These are phyloP conservation scores for Drosophila bocki DNA, from an alignment of 1,140 invertebrate species.

Conservation along the genomic window DNA sequence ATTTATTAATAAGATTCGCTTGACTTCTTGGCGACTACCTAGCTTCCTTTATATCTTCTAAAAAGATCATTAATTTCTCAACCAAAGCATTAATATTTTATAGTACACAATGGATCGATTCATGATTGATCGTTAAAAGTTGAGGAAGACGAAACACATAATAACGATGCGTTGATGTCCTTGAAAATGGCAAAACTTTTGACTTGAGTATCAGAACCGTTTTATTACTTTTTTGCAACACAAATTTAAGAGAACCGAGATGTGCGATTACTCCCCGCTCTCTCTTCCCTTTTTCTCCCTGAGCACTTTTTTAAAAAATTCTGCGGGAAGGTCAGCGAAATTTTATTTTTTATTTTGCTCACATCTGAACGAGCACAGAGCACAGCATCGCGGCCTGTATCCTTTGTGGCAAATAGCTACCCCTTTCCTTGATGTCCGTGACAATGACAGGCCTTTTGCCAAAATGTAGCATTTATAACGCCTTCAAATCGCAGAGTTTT, in stretches of 20 bases:
- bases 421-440: slow-evolving; percentile 61
- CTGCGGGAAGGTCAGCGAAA: slow-evolving; percentile 70
- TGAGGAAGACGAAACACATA: not conserved
- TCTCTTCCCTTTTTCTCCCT: not conserved
- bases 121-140: slow-evolving; percentile 43
- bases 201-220: slow-evolving; percentile 8
- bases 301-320: slow-evolving; percentile 26
- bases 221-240: slow-evolving; percentile 42
- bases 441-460: slow-evolving; percentile 68
- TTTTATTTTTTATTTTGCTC: slow-evolving; percentile 45
- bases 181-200: slow-evolving; percentile 50
- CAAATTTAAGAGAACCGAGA: slow-evolving; percentile 56
- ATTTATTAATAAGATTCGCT: not conserved
- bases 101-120: slow-evolving; percentile 20
- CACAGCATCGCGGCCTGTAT: slow-evolving; percentile 59
- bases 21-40: not conserved
- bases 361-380: slow-evolving; percentile 49
- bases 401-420: slow-evolving; percentile 63
- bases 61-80: slow-evolving; percentile 45
- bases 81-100: slow-evolving; percentile 10
- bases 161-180: slow-evolving; percentile 23
- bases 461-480: slow-evolving; percentile 80
- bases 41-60: not conserved
- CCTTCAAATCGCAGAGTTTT: slow-evolving; percentile 71
- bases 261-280: not conserved